Evolutionary conservation across 2,888 invertebrate species (phyloP).

Genomic region (Oligia latruncula): DNA sequence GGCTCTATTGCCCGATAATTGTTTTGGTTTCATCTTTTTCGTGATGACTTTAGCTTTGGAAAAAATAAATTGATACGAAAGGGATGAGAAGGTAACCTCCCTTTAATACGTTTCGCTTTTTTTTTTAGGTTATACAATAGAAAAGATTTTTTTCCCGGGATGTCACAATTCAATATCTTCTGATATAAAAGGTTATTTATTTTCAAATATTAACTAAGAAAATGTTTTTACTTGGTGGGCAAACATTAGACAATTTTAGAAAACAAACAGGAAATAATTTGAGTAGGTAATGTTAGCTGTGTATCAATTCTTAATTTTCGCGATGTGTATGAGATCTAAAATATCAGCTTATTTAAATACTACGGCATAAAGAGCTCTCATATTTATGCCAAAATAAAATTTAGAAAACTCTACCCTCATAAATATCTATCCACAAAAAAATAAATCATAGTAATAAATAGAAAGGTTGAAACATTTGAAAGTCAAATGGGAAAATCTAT

Average conservation of each 20-base stretch:
- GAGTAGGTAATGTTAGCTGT: neutral
- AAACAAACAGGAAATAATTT: neutral
- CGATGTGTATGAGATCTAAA: neutral
- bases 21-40: conserved; percentile 45
- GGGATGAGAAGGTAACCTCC: neutral
- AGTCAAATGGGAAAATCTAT: conserved; percentile 56
- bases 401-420: neutral
- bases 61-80: conserved; percentile 26
- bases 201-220: neutral
- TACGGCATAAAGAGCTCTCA: neutral
- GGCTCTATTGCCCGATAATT: conserved; percentile 27
- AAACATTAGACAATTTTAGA: neutral
- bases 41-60: conserved; percentile 11
- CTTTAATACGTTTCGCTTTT: conserved; percentile 17
- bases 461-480: conserved; percentile 48
- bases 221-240: neutral
- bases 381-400: neutral
- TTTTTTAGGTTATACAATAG: neutral
- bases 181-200: neutral
- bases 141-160: too few species aligned
- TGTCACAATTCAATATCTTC: neutral
- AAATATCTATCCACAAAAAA: conserved; percentile 13
- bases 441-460: conserved; percentile 39
- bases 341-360: neutral
- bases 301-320: neutral